Evolutionary conservation across 1,140 invertebrate species (phyloP).

Genomic region (Leptinotarsa lineolata): DNA sequence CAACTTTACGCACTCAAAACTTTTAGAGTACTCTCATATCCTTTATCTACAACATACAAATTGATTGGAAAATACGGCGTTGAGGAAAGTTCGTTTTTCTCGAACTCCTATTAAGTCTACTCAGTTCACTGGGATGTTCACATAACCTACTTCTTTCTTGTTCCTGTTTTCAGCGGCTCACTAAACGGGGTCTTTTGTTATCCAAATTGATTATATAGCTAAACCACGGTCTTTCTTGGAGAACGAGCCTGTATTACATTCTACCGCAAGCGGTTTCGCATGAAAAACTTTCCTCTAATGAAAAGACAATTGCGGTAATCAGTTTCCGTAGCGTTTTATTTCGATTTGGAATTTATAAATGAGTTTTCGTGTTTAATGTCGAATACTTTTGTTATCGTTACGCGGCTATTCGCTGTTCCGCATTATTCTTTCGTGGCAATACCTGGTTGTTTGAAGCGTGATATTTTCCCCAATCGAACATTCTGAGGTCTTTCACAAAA

Average conservation of each 20-base stretch:
- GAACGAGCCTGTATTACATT: constrained; percentile 5
- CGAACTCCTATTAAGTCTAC: constrained; percentile 11
- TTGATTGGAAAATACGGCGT: constrained; percentile 23
- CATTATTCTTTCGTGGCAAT: too few relatives aligned
- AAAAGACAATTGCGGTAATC: constrained; percentile 8
- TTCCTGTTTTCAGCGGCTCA: constrained; percentile 5
- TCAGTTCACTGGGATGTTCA: constrained; percentile 10
- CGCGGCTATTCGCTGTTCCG: background rate
- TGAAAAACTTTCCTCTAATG: background rate
- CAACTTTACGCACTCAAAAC: constrained; percentile 18
- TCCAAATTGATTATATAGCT: constrained; percentile 18
- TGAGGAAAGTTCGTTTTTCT: constrained; percentile 11
- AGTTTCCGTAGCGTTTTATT: background rate
- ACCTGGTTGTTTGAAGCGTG: too few relatives aligned
- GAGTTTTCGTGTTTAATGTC: background rate
- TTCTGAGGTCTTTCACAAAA: too few relatives aligned
- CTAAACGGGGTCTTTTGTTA: constrained; percentile 9
- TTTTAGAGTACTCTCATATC: background rate
- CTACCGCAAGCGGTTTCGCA: background rate
- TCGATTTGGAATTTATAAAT: background rate
- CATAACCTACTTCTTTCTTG: background rate
- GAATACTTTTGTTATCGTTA: background rate
- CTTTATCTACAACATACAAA: constrained; percentile 17
- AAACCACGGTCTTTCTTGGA: background rate
- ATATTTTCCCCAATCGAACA: too few relatives aligned